Percentiles rank a stretch among this genome's conserved stretches.
Conservation (phyloP, 2,797 vertebrate genomes). For the Melanotaenia maccullochi region DNA sequence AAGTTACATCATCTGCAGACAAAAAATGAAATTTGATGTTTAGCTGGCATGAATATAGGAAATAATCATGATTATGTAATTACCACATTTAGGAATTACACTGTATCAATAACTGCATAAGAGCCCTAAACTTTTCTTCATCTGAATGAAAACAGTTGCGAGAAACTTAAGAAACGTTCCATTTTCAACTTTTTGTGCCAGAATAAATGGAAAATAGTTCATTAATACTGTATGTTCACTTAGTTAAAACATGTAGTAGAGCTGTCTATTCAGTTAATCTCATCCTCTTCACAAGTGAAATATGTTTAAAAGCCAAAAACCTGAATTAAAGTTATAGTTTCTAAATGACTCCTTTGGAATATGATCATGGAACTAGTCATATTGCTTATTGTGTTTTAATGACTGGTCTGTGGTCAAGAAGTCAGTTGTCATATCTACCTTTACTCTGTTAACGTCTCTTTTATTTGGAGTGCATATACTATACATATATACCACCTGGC, state of each 20-base stretch:
- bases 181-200: not conserved
- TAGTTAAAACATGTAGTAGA: no score
- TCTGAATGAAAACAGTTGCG: not conserved
- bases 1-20: not conserved
- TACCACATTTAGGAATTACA: not conserved
- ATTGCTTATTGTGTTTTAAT: not conserved
- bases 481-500: no score
- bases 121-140: not conserved
- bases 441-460: no score
- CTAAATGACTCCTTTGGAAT: not conserved
- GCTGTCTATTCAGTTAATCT: not conserved
- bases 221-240: not conserved
- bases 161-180: not conserved
- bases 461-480: no score
- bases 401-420: not conserved
- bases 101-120: not conserved
- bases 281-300: not conserved
- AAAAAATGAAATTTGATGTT: not conserved
- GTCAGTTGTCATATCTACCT: not conserved
- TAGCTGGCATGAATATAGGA: not conserved
- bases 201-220: not conserved
- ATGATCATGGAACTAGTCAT: not conserved
- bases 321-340: not conserved
- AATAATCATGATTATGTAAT: not conserved
- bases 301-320: not conserved